Evolutionary conservation across 1,140 invertebrate species (phyloP), one percentile per base, ranked within the genome.

Genomic region (Drosophila nebulosa): DNA sequence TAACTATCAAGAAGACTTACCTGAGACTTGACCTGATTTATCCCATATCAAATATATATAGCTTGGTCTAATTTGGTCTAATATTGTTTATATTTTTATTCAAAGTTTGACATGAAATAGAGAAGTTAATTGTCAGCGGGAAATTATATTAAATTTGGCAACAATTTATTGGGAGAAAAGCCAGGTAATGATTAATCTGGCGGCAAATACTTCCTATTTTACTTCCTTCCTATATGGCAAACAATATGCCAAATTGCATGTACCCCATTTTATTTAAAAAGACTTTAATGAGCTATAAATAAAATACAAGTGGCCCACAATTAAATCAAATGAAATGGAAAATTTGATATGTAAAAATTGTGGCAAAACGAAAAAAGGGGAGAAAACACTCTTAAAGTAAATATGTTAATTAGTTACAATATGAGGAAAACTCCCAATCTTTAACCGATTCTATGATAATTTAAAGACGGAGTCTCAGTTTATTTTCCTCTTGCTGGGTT

Each of bases 401-500:
- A 46, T 21, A 46, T 46, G 39, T 46, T 21, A 46, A 46, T 46
- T 18, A 21, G 39, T 46, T 3, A 18, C 16, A n/a, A 36, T 3
- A 61, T 16, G n/a, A 16, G 10, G 12, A 35, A 12, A 21, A 56
- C 27, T 21, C 53, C 21, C 14, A 27, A 32, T 56, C 16, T 56
- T 16, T 32, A 14, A 32, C 27, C 27, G 14, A 35, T 32, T 56
- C 26, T 32, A 56, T 46, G 39, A 46, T 46, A 46, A 46, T 21
- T 46, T 12, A 10, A n/a, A 36, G n/a, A n/a, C n/a, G 35, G 35
- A n/a, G 35, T 22, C 55, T 55, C 51, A 73, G 39, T 60, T 62
- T 60, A 69, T 60, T 62, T 66, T 78, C 59, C 59, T 58, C 39
- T 46, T 18, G 39, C 16, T 46, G 16, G 65, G 42, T 66, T 78